Evolutionary conservation across 2,888 invertebrate species (phyloP), one percentile per base, ranked within the genome.

Genomic region (Cheiracanthium punctorium): DNA sequence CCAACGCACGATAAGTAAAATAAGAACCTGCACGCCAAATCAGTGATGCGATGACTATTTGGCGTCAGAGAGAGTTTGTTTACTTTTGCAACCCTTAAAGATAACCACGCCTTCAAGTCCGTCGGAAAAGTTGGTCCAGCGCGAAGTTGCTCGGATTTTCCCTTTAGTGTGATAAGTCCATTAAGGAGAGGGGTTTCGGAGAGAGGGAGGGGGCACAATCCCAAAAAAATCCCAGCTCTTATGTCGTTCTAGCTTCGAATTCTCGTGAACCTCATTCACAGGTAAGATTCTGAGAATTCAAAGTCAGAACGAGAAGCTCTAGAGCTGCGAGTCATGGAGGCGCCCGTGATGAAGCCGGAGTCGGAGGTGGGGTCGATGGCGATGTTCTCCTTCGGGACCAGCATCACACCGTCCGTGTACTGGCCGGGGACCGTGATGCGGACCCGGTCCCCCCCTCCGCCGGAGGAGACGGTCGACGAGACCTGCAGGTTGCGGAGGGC

Each of bases 201-300:
- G n/a, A n/a, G n/a, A n/a, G n/a, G 17, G 48, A 12, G n/a, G 28
- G 67, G n/a, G 67, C 7, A 37, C 7, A 10, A 67, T 30, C 17
- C 14, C 20, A 29, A 29, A 14, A 67, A 30, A 29, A 30, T 67
- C 67, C 5, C 67, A 67, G 67, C 14, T 32, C 67, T 29, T 29
- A 32, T 67, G 30, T 29, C 70, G 70, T 37, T 43, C 41, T 43
- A 29, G 41, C 43, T 74, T 58, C 30, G 70, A 58, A 48, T 79
- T 29, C 30, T 28, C n/a, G 17, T 20, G 28, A 28, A 20, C 33
- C 43, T 77, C n/a, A n/a, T n/a, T n/a, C 72, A 96, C 91, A 96
- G 94, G 92, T 96, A 96, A 91, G 96, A 96, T 92, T 96, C 96
- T 89, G 96, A 96, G 92, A 96, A 96, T 92, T 96, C 96, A 91